Evolutionary conservation across 2,888 invertebrate genomes (phyloP).

Genomic region (Nephrotoma flavescens): DNA sequence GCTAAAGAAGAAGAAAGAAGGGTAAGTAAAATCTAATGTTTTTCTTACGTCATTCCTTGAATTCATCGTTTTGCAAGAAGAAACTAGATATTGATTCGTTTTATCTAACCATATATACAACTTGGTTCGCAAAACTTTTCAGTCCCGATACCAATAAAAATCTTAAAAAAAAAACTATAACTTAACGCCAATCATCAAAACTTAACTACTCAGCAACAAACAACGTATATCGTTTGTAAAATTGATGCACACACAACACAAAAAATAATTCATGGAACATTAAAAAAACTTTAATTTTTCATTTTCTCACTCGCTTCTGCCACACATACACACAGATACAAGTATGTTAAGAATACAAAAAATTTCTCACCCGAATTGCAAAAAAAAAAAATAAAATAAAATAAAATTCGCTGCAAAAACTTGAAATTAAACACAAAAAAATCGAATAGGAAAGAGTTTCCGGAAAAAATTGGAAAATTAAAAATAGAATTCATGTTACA

Average conservation of each 20-base stretch:
- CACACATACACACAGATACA: not conserved
- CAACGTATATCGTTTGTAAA: not conserved
- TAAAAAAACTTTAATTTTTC: not conserved
- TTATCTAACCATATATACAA: not conserved
- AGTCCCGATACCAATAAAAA: not conserved
- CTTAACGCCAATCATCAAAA: not conserved
- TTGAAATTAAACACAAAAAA: not conserved
- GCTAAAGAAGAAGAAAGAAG: constrained; percentile 79
- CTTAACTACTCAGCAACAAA: not conserved
- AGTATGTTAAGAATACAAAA: not conserved
- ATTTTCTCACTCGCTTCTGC: not conserved
- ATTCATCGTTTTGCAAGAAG: not conserved
- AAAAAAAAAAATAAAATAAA: not conserved
- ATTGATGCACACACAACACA: not conserved
- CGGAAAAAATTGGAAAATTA: not conserved
- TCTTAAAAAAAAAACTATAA: not conserved
- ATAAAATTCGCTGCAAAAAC: not conserved
- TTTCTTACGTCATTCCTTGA: not conserved
- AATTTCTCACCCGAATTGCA: not conserved
- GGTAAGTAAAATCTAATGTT: constrained; percentile 40
- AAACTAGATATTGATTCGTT: not conserved
- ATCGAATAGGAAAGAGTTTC: not conserved
- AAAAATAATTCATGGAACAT: not conserved
- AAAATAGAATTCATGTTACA: not conserved
- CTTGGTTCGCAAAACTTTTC: not conserved